Percentiles rank a stretch among this genome's conserved stretches.
Conservation (phyloP, 2,113 vertebrate genomes). For the Oxygymnocypris stewartii region DNA sequence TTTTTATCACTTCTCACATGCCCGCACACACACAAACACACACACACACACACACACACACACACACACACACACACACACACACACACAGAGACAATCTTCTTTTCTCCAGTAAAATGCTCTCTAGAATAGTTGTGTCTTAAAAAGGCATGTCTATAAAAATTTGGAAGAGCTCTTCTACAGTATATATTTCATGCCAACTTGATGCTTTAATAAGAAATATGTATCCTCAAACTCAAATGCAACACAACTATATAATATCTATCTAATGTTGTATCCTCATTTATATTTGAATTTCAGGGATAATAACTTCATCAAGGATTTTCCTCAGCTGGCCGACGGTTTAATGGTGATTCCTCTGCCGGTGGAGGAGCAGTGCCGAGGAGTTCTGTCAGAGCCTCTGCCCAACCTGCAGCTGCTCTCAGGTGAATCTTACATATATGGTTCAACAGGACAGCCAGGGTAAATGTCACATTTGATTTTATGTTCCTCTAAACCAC, state of each 20-base stretch:
- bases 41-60: no score
- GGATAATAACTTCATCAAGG: slow-evolving; percentile 99
- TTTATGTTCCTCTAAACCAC: not conserved
- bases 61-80: no score
- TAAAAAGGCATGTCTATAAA: no score
- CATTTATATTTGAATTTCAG: slow-evolving; percentile 73
- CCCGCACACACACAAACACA: no score
- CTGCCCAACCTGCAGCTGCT: slow-evolving; percentile 90
- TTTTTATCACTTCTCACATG: not conserved
- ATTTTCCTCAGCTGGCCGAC: slow-evolving; percentile 94
- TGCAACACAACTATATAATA: not conserved
- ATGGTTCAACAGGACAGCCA: not conserved
- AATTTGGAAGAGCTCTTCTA: not conserved
- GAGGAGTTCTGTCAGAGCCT: slow-evolving; percentile 92
- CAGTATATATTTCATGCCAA: not conserved
- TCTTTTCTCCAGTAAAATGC: no score
- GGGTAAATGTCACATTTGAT: not conserved
- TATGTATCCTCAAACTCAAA: not conserved
- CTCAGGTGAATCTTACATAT: slow-evolving; percentile 79
- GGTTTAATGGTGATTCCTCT: slow-evolving; percentile 94
- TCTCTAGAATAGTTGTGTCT: no score
- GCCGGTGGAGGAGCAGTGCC: slow-evolving; percentile 95
- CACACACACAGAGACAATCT: not conserved
- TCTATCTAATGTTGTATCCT: not conserved
- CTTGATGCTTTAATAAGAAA: not conserved